Percentiles rank a stretch among this genome's conserved stretches.
phyloP scores from a whole-genome alignment of 1,140 invertebrate species.

The Lucilia cuprina region DNA sequence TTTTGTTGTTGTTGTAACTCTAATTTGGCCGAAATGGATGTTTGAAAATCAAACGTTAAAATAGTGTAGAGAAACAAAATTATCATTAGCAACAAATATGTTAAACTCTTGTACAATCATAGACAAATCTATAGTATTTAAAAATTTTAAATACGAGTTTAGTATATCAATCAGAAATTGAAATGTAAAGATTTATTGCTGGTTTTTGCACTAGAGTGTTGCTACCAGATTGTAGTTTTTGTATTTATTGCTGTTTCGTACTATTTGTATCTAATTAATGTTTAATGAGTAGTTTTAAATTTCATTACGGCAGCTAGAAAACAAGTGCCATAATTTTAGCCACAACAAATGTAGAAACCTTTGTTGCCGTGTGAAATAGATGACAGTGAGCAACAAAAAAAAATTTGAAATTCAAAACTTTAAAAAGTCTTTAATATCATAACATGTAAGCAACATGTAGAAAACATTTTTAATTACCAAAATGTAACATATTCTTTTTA shows the following conservation, averaged over 20 bases:
- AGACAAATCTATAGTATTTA: background rate
- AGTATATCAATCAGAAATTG: background rate
- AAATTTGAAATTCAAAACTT: background rate
- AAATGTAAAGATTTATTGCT: background rate
- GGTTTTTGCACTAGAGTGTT: background rate
- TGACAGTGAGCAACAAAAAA: background rate
- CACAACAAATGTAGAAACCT: background rate
- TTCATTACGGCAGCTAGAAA: background rate
- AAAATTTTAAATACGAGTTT: background rate
- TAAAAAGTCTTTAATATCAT: too few species aligned
- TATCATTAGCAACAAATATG: background rate
- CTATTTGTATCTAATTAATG: conserved; percentile 3
- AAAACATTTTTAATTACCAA: too few species aligned
- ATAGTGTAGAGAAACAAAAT: background rate
- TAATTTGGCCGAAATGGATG: background rate
- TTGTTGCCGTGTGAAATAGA: background rate
- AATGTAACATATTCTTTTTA: too few species aligned
- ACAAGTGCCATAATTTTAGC: background rate
- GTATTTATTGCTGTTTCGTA: background rate
- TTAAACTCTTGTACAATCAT: background rate
- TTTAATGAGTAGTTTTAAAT: background rate
- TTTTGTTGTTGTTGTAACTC: background rate
- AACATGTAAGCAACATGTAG: too few species aligned
- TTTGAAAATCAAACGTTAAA: background rate
- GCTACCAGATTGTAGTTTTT: background rate